Evolutionary conservation across 1,140 invertebrate genomes (phyloP), one percentile per base, ranked within the genome.

Genomic region (Adoxophyes honmai): DNA sequence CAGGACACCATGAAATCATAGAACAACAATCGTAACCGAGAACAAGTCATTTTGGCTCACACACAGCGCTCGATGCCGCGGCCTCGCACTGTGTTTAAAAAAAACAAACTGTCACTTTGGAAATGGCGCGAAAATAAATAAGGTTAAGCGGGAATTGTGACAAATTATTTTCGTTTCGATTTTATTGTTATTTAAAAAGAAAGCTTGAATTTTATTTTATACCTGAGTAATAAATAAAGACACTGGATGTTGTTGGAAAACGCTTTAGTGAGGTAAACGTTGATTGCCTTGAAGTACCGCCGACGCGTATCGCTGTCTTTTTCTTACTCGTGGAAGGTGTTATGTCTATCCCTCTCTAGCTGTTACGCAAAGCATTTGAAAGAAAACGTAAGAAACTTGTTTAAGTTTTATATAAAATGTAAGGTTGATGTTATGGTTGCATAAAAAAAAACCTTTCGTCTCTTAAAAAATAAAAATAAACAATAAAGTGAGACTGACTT

Each of bases 261-360:
- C 74, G 70, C 63, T 62, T 57, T 58, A n/a, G 55, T 59, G 21
- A 71, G 76, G 81, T 81, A 84, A 84, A 84, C 81, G 81, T 85
- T 79, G 81, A 73, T 85, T 82, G 68, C 81, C 81, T 85, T 85
- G 81, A 84, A 66, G 66, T 65, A 62, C 58, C 67, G 66, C 58
- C 55, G 63, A 59, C 42, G 62, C 55, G 48, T 55, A 16, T 36
- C n/a, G 51, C 65, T 34, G 33, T 78, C 76, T 60, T 59, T 34
- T 36, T 83, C 68, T 16, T 37, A 59, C 75, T 33, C 39, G 37
- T 52, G 9, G 16, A 9, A 11, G 57, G n/a, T 1, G 34, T 34
- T 69, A 78, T 61, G 14, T 52, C 35, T 15, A 21, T 81, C 78
- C 62, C 66, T 53, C 38, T 81, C 72, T 56, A 35, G 56, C 56